A percentile compares a stretch with the other conserved stretches of the same genome.
These are phyloP conservation scores for Dolichomitus sp. DNA, from an alignment of 2,888 invertebrate species.

Conservation along the genomic window DNA sequence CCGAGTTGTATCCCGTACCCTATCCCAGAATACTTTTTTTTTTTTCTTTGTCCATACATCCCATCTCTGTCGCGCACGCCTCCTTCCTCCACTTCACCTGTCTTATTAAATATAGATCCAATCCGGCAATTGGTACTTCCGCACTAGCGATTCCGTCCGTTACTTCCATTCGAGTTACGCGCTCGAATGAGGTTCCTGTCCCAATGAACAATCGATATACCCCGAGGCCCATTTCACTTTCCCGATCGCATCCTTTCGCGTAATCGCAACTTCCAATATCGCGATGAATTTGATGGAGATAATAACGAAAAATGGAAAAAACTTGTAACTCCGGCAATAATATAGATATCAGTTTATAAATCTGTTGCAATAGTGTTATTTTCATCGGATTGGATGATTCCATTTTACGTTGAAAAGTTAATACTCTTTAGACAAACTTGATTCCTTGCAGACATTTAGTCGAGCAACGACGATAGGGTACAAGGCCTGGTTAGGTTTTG, in stretches of 20 bases:
- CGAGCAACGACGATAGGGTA: too few relatives aligned
- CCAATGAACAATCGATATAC: constrained; percentile 50
- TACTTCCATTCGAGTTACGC: constrained; percentile 71
- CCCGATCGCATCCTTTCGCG: background rate
- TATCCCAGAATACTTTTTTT: background rate
- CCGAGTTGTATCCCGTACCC: constrained; percentile 13
- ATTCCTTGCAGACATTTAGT: too few relatives aligned
- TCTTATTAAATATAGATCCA: constrained; percentile 83
- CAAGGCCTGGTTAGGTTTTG: too few relatives aligned
- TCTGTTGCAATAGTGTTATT: background rate
- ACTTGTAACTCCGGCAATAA: background rate
- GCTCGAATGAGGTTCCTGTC: constrained; percentile 15
- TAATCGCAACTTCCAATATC: constrained; percentile 26
- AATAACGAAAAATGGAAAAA: background rate
- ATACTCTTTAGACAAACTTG: background rate
- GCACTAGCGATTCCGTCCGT: constrained; percentile 72
- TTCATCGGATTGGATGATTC: background rate
- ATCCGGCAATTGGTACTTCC: constrained; percentile 79
- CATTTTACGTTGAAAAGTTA: background rate
- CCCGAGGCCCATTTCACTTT: constrained; percentile 8
- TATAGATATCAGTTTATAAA: background rate
- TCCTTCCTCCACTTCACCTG: constrained; percentile 70
- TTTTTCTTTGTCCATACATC: background rate
- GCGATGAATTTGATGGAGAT: constrained; percentile 3
- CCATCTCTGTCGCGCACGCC: background rate